Conservation (phyloP, 2,113 vertebrate species). For the Amia ocellicauda region DNA sequence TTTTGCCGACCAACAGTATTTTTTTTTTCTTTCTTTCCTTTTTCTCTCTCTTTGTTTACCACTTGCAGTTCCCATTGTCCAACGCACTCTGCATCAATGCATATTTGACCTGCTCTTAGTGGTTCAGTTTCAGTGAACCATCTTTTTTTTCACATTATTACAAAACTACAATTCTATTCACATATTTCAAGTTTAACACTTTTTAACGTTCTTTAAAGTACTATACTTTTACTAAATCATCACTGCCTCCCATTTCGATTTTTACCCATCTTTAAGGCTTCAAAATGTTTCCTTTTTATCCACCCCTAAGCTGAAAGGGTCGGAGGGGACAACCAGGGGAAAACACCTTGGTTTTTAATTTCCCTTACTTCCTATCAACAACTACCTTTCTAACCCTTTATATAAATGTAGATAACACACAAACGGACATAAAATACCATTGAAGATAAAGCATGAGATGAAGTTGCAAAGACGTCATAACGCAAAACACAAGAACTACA, state of each 20-base stretch:
- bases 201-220: conserved; percentile 64
- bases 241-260: conserved; percentile 40
- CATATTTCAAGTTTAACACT: conserved; percentile 82
- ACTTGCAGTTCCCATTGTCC: conserved; percentile 71
- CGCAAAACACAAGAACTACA: conserved; percentile 55
- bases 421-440: conserved; percentile 47
- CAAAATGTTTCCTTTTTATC: conserved; percentile 58
- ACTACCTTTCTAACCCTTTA: conserved; percentile 50
- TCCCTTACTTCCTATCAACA: conserved; percentile 51
- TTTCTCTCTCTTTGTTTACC: conserved; percentile 51
- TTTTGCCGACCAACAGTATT: conserved; percentile 49
- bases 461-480: conserved; percentile 65
- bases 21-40: conserved; percentile 35
- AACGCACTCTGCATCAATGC: conserved; percentile 68
- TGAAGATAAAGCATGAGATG: conserved; percentile 71
- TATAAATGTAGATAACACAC: conserved; percentile 57
- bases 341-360: conserved; percentile 38
- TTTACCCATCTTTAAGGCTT: conserved; percentile 64
- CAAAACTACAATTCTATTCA: conserved; percentile 80
- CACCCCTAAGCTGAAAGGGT: conserved; percentile 44
- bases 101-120: conserved; percentile 56
- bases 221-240: conserved; percentile 56
- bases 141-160: conserved; percentile 78
- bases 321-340: conserved; percentile 50
- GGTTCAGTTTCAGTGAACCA: conserved; percentile 51